Conservation (phyloP, 2,113 vertebrate species). For the Sterrhoptilus dennistouni region DNA sequence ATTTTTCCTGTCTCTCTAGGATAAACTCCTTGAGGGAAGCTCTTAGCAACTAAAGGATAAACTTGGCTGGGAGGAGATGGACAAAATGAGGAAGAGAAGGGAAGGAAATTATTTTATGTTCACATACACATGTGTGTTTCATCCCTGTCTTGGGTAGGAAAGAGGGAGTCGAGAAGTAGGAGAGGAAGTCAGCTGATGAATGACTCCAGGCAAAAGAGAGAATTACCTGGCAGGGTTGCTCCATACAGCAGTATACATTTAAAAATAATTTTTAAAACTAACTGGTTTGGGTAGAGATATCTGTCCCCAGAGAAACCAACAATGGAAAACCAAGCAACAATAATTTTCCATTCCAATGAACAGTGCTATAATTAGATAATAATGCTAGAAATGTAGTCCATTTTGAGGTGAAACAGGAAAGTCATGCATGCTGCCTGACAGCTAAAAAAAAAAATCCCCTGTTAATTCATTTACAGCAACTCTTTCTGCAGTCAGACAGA, state of each 20-base stretch:
- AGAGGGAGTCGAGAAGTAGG: not conserved
- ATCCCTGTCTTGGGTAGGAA: not conserved
- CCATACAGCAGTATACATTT: not conserved
- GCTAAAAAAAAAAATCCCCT: not conserved
- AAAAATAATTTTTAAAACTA: not conserved
- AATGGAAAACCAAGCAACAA: not conserved
- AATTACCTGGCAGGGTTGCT: conserved; percentile 3
- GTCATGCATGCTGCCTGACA: not conserved
- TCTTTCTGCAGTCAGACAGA: not conserved
- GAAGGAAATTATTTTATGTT: not conserved
- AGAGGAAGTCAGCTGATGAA: not conserved
- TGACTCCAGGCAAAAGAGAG: not conserved
- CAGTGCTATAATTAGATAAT: conserved; percentile 21
- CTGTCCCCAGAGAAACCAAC: not conserved
- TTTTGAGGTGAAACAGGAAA: conserved; percentile 13
- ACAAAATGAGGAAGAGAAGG: not conserved
- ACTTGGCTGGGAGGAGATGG: not conserved
- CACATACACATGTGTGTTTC: accelerated
- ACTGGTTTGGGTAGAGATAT: not conserved
- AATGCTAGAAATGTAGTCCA: not conserved
- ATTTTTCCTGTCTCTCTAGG: not conserved
- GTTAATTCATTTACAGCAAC: not conserved
- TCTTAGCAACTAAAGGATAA: not conserved
- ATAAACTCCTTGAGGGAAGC: not conserved
- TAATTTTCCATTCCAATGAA: conserved; percentile 3